Percentiles rank a stretch among this genome's conserved stretches.
Evolutionary conservation across 1,140 invertebrate species (phyloP).

Genomic region (Melanaphis sacchari): DNA sequence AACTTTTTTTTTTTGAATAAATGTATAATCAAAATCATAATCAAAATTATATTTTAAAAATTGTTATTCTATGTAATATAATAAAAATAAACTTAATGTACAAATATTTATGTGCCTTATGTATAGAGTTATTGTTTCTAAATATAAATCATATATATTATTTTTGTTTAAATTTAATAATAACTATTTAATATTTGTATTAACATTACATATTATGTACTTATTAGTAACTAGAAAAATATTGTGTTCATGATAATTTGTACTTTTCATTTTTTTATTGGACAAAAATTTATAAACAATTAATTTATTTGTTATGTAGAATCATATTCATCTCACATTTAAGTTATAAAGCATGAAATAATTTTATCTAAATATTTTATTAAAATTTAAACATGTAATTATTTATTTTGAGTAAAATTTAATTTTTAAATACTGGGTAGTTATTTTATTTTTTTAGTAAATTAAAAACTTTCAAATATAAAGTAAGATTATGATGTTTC

Average conservation of each 20-base stretch:
- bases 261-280: neutral
- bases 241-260: neutral
- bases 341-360: too few species aligned
- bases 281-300: neutral
- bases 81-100: neutral
- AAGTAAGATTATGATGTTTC: neutral
- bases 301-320: neutral
- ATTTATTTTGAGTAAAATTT: too few species aligned
- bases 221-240: neutral
- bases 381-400: too few species aligned
- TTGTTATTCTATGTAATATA: neutral
- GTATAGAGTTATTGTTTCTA: neutral
- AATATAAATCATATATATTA: neutral
- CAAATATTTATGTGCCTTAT: neutral
- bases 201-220: neutral
- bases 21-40: slow-evolving; percentile 41
- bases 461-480: neutral
- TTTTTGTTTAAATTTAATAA: neutral
- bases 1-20: neutral
- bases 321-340: neutral
- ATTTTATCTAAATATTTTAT: too few species aligned
- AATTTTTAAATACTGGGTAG: neutral
- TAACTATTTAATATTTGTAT: neutral
- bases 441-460: neutral
- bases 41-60: slow-evolving; percentile 5